Base-by-base conservation (phyloP, 2,888 invertebrate genomes). In the Unio pictorum region DNA sequence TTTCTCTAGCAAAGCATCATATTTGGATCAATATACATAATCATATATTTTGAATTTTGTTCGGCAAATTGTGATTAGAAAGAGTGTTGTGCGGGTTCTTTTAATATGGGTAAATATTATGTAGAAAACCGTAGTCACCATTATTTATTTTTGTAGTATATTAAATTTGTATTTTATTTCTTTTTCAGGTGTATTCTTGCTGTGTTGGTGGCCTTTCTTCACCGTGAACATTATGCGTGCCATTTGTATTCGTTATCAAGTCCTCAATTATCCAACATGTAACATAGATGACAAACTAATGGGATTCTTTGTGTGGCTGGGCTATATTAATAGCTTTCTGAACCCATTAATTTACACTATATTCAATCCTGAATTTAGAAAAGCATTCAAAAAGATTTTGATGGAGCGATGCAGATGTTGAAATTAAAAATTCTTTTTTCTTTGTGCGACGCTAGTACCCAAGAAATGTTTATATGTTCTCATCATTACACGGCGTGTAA, bases 131-230 rank as follows among this genome's bases (percentile, higher is more conserved):
- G 7, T 34, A n/a, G 61, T 62, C 57, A 61, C 18, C 18, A 58
- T 66, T 61, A 61, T 15, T 18, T 28, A 5, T 23, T 26, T 28
- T 58, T 20, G 57, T 4, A 23, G 3, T 45, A 34, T n/a, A 20
- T 56, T 70, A 34, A n/a, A 61, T 1, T 61, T 30, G 56, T 60
- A 6, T 64, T 67, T 75, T 64, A 58, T 64, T 68, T 64, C 65
- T 66, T 79, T 91, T 92, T n/a, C 93, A 99, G 99, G 97, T 84
- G 97, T 98, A 4, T 99, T 99, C 91, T 93, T 99, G 60, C 94
- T 98, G 87, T 99, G 99, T 91, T 99, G 99, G 99, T 95, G 97
- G 75, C 99, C 99, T 57, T 99, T 99, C 92, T 99, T 99, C 93
- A 96, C 97, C 3, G 97, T 98, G 92, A 98, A 97, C 91, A 96